Percentiles rank a stretch among this genome's conserved stretches.
Conservation (phyloP, 2,113 vertebrate species). For the Microcebus tavaratra region DNA sequence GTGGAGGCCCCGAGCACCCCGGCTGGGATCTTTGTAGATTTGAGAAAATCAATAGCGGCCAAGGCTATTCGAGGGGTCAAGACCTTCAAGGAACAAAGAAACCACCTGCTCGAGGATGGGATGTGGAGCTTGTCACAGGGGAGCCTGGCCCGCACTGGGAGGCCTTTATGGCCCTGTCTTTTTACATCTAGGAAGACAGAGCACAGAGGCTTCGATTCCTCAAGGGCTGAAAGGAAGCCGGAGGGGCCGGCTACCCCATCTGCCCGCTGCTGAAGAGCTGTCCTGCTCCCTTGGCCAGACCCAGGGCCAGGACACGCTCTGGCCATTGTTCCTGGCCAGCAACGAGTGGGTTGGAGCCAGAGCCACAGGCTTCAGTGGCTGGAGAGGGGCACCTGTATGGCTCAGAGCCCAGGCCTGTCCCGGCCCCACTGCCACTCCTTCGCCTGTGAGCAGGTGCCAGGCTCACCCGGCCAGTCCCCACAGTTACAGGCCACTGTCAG, state of each 20-base stretch:
- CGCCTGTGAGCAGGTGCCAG: neutral
- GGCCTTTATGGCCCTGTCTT: neutral
- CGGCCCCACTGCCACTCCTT: neutral
- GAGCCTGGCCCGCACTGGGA: neutral
- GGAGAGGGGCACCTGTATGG: neutral
- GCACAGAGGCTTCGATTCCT: neutral
- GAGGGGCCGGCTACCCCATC: neutral
- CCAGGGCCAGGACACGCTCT: neutral
- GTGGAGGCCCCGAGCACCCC: neutral
- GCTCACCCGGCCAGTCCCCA: neutral
- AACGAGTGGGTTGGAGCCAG: neutral
- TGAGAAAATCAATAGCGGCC: neutral
- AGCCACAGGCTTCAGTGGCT: neutral
- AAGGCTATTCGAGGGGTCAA: neutral
- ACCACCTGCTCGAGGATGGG: neutral
- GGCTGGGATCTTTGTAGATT: constrained; percentile 21
- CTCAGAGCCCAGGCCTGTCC: neutral
- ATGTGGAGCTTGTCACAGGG: neutral
- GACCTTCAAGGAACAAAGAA: constrained; percentile 60
- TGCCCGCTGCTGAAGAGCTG: neutral
- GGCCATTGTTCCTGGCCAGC: neutral
- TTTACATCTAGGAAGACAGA: neutral
- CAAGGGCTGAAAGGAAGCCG: neutral
- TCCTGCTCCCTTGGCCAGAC: neutral
- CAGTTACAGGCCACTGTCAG: neutral